Percentiles rank a stretch among this genome's conserved stretches.
phyloP scores from a whole-genome alignment of 2,888 invertebrate genomes.

The Willowsia nigromaculata region DNA sequence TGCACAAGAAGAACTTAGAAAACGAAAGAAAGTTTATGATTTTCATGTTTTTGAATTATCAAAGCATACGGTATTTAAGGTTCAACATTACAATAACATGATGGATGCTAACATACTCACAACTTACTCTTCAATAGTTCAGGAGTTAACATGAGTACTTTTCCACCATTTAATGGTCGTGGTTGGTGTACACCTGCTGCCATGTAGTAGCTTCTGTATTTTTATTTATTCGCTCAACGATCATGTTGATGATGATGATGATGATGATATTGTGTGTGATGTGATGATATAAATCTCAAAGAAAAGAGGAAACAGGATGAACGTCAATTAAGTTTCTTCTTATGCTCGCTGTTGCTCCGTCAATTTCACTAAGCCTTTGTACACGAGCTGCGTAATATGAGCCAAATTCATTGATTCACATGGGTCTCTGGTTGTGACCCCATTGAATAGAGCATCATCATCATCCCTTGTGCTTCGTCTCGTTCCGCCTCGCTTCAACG shows the following conservation, averaged over 20 bases:
- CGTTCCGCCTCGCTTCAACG: constrained; percentile 43
- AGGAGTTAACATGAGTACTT: not conserved
- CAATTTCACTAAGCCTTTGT: constrained; percentile 60
- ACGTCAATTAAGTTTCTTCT: constrained; percentile 55
- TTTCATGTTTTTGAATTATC: constrained; percentile 13
- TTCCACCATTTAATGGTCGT: not conserved
- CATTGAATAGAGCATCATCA: constrained; percentile 34
- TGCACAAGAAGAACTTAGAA: not conserved
- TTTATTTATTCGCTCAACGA: constrained; percentile 10
- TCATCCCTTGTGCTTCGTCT: constrained; percentile 32
- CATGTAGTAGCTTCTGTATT: constrained; percentile 11
- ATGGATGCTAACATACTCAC: no score
- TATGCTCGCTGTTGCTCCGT: constrained; percentile 54
- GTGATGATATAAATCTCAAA: constrained; percentile 46
- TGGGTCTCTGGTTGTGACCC: constrained; percentile 26
- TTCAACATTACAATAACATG: not conserved
- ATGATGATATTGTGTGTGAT: not conserved
- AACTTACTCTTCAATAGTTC: no score
- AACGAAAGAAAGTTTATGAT: constrained; percentile 14
- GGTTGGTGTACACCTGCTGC: not conserved
- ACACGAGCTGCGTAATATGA: constrained; percentile 64
- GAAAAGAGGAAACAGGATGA: constrained; percentile 65
- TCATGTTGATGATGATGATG: not conserved
- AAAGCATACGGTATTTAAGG: constrained; percentile 2
- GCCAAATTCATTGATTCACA: constrained; percentile 59